Percentiles rank a stretch among this genome's conserved stretches.
Evolutionary conservation across 2,113 vertebrate genomes (phyloP).

Genomic region (Rhinolophus sinicus): DNA sequence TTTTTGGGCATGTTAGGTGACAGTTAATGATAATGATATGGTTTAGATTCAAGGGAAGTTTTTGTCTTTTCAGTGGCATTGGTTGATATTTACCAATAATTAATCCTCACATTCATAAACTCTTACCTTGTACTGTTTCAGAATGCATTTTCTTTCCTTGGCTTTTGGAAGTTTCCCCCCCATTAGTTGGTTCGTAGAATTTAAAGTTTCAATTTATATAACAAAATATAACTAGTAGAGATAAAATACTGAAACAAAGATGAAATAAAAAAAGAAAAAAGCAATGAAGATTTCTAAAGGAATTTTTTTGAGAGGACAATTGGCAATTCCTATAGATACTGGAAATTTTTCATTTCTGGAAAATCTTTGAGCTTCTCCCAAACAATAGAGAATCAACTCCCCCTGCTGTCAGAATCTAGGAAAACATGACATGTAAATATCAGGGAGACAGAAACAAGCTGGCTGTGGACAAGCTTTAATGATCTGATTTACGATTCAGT

Average conservation of each 20-base stretch:
- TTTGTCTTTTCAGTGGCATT: not conserved
- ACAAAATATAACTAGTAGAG: not conserved
- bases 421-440: constrained; percentile 84
- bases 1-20: not conserved
- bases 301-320: not conserved
- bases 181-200: not conserved
- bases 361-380: constrained; percentile 61
- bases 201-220: constrained; percentile 45
- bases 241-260: not conserved
- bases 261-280: not conserved
- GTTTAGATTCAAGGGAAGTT: not conserved
- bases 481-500: constrained; percentile 86
- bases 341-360: constrained; percentile 57
- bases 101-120: not conserved
- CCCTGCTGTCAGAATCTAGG: constrained; percentile 91
- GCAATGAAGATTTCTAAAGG: not conserved
- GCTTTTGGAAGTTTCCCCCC: not conserved
- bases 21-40: constrained; percentile 27
- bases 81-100: not conserved
- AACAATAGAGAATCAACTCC: constrained; percentile 96
- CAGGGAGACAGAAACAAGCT: constrained; percentile 79
- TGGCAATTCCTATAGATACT: constrained; percentile 28
- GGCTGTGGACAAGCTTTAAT: constrained; percentile 84
- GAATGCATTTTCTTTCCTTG: not conserved
- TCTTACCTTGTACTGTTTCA: not conserved